Evolutionary conservation across 2,888 invertebrate genomes (phyloP).

Genomic region (Tridacna crocea): DNA sequence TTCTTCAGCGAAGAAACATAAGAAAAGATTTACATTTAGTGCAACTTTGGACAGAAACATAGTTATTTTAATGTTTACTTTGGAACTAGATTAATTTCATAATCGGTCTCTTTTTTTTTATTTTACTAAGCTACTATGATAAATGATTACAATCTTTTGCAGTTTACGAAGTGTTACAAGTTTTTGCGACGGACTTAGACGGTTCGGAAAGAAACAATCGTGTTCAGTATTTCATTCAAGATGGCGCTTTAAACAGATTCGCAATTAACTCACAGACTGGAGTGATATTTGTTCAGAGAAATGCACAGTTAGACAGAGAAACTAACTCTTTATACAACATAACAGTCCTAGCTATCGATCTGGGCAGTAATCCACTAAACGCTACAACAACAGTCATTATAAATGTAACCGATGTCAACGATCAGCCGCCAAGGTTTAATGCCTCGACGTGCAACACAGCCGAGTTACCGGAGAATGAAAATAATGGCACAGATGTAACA

Average conservation of each 20-base stretch:
- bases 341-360: conserved; percentile 71
- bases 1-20: too few relatives aligned
- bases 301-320: conserved; percentile 49
- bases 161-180: conserved; percentile 12
- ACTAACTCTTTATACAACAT: conserved; percentile 57
- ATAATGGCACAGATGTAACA: neutral
- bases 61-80: too few relatives aligned
- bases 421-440: conserved; percentile 68
- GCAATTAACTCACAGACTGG: conserved; percentile 39
- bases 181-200: conserved; percentile 44
- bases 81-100: too few relatives aligned
- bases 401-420: conserved; percentile 73
- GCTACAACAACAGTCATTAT: conserved; percentile 71
- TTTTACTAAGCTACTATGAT: too few relatives aligned
- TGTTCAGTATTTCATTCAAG: conserved; percentile 40
- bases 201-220: conserved; percentile 42
- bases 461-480: conserved; percentile 25
- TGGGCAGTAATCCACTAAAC: conserved; percentile 61
- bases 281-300: conserved; percentile 39
- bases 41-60: too few relatives aligned
- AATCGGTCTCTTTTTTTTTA: too few relatives aligned
- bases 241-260: conserved; percentile 48
- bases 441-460: neutral
- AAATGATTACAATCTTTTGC: neutral
- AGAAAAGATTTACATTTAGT: too few relatives aligned